Base-by-base conservation (phyloP, 2,797 vertebrate genomes). In the Catostomus latipinnis region DNA sequence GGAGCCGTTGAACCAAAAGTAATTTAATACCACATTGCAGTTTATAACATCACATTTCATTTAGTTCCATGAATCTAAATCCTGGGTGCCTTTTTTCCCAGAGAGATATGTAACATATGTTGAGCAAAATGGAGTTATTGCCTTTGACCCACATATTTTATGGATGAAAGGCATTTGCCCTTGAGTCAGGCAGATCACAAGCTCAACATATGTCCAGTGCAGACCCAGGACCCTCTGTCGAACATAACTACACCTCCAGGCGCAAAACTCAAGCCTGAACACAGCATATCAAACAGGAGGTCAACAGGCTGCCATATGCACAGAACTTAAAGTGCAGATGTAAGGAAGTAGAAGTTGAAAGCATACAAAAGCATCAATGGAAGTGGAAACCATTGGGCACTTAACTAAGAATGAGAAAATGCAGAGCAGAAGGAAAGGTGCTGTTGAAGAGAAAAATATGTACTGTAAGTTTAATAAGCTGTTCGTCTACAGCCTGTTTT, bases 151-250 rank as follows among this genome's bases (percentile, higher is more conserved):
- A 75, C 73, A 84, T 89, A 68, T 86, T 86, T 88, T 81, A 86
- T 86, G 79, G 81, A 86, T 81, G 78, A 79, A 76, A 76, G 66
- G 52, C 48, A 77, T 81, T 76, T 80, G 78, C 81, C 83, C 34
- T 34, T 34, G 34, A 34, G 34, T 86, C 85, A 80, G 48, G 54
- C 68, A 72, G 85, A 84, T 87, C 86, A 76, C 73, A 76, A 81
- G 71, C 79, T 78, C 86, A 87, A 85, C 82, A 85, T 84, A 87
- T 87, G 84, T 85, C 85, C 86, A 78, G 82, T 77, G 52, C 74
- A 76, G 78, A 83, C 71, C 67, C 14, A 14, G 60, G 58, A 83
- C 83, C 74, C 80, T 76, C 77, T 80, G 76, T 81, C 11, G 18
- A 75, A 73, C 69, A 83, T 53, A 78, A 75, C 81, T 22, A 22